Evolutionary conservation across 1,140 invertebrate species (phyloP).

Genomic region (Zophobas morio): DNA sequence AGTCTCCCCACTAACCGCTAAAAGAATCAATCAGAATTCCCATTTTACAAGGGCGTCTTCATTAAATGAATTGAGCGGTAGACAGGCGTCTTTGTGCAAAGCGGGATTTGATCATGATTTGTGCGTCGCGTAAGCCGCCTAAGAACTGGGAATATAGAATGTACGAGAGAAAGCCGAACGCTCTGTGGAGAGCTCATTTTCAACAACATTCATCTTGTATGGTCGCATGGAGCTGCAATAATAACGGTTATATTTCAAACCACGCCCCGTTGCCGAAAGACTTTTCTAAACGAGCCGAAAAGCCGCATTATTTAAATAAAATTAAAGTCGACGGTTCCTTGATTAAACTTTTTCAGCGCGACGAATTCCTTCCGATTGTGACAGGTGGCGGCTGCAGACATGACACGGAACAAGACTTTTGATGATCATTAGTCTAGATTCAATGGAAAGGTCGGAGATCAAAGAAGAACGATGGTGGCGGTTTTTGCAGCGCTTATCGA

Average conservation of each 20-base stretch:
- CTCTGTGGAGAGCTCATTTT: constrained; percentile 59
- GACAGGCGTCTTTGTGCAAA: constrained; percentile 42
- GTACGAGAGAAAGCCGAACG: constrained; percentile 43
- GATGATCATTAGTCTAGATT: constrained; percentile 1
- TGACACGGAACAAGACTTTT: neutral
- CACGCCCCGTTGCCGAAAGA: constrained; percentile 45
- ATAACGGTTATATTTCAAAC: constrained; percentile 62
- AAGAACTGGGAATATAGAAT: constrained; percentile 51
- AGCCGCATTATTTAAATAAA: constrained; percentile 40
- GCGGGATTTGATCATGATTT: constrained; percentile 50
- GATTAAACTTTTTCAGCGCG: neutral
- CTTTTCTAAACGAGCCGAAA: constrained; percentile 16
- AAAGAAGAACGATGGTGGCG: constrained; percentile 9
- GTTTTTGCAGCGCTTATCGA: constrained; percentile 8
- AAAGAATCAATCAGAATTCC: constrained; percentile 27
- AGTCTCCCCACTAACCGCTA: too few species aligned
- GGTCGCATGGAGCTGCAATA: constrained; percentile 61
- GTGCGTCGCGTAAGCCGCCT: constrained; percentile 44
- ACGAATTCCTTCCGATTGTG: neutral
- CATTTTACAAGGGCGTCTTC: constrained; percentile 30
- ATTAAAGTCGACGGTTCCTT: neutral
- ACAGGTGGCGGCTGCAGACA: neutral
- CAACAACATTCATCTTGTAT: constrained; percentile 62
- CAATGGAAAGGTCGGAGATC: constrained; percentile 1
- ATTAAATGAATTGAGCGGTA: constrained; percentile 41